Evolutionary conservation across 1,140 invertebrate genomes (phyloP), one percentile per base, ranked within the genome.

Genomic region (Drosophila sulfurigaster): DNA sequence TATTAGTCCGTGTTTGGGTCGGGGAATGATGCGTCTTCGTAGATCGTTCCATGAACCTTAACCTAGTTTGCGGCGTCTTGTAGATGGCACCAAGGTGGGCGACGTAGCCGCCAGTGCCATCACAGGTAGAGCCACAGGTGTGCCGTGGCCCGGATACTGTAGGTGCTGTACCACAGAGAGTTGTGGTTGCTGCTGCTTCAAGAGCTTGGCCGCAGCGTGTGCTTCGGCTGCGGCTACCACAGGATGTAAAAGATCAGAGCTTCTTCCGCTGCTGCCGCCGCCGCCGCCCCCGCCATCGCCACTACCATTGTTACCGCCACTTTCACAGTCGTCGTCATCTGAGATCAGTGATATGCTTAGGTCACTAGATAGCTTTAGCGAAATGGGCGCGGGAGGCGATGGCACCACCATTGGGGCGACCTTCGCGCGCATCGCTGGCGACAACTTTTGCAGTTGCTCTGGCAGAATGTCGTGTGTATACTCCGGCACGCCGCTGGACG

Each of bases 331-430:
- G 35, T 92, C 91, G 43, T 92, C 91, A 60, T 92, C 91, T 76
- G 91, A 92, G 87, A 92, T 92, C 87, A 92, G 68, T 69, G 91
- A 92, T 80, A 92, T 92, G 79, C 91, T 92, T 41, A 92, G 78
- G 65, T 92, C 91, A 62, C 91, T 92, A 4, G 91, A 92, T 15
- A 92, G 71, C 60, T 92, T 92, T 1, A 92, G 63, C 11, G 91
- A 92, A 38, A 92, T 88, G 25, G 91, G 91, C 11, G 85, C 68
- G 0, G 82, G 87, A 1, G 82, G 76, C 10, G 78, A 78, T 0
- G 77, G 67, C 0, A 78, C 69, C 11, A 87, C 85, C 56, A 90
- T 56, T 0, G 85, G 81, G 0, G 86, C 81, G 4, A 89, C 81
- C 49, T 89, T 89, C n/a, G 86, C 81, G 3, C 85, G 81, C 69